Conservation (phyloP, 2,797 vertebrate genomes). For the Phataginus tricuspis region DNA sequence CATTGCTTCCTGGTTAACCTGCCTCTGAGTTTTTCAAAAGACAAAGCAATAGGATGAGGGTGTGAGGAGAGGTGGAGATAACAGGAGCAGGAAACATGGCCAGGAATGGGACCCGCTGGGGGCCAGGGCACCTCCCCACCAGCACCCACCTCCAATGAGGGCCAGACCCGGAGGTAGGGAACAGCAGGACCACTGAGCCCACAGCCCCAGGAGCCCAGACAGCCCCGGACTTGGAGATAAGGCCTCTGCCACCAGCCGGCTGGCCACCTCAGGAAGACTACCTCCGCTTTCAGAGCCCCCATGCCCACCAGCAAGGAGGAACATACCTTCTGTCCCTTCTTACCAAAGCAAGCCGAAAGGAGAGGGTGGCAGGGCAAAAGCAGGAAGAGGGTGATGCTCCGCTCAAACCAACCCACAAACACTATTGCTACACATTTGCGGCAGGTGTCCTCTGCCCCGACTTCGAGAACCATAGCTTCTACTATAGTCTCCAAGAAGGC, state of each 20-base stretch:
- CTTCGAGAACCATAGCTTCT: not conserved
- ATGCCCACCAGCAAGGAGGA: not conserved
- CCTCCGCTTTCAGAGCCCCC: not conserved
- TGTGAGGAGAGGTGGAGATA: accelerated
- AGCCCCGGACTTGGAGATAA: not conserved
- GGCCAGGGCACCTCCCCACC: not conserved
- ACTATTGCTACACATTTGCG: accelerated
- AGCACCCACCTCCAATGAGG: not conserved
- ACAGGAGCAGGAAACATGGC: not conserved
- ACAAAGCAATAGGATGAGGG: not conserved
- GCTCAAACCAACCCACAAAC: not conserved
- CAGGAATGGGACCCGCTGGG: not conserved
- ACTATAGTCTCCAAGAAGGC: not conserved
- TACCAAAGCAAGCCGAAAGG: not conserved
- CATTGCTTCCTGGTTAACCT: not conserved
- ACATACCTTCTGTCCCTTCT: not conserved
- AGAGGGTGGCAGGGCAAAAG: not conserved
- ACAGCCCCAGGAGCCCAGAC: not conserved
- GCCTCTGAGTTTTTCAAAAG: not conserved
- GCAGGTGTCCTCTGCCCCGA: too few relatives aligned
- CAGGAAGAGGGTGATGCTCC: not conserved
- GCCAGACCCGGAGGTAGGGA: not conserved
- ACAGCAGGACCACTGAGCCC: not conserved
- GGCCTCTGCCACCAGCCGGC: not conserved
- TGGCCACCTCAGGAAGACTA: not conserved